These are phyloP conservation scores for Anniella stebbinsi DNA, from an alignment of 2,797 vertebrate genomes.

Conservation along the genomic window DNA sequence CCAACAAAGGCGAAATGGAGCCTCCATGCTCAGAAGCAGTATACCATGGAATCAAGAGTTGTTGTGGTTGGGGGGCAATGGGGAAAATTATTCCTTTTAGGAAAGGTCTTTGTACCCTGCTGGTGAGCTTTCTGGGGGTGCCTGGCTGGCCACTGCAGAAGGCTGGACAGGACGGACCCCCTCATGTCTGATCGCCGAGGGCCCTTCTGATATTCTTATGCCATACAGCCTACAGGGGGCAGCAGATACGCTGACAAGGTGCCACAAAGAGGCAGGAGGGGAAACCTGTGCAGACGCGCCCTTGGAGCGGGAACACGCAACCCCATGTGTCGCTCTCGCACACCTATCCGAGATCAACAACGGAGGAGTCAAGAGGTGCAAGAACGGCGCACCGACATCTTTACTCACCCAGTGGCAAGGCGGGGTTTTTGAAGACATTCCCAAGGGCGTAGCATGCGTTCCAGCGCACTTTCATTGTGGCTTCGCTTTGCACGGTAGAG, in stretches of 20 bases:
- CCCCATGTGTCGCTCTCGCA: background rate
- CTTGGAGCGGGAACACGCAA: background rate
- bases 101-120: background rate
- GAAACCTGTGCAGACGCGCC: too few relatives aligned
- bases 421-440: constrained; percentile 93
- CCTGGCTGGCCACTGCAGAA: too few relatives aligned
- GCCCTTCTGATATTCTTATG: too few relatives aligned
- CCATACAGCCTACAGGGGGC: background rate
- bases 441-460: constrained; percentile 97
- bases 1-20: background rate
- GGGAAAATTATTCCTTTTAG: background rate
- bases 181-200: background rate
- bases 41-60: background rate
- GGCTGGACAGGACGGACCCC: too few relatives aligned
- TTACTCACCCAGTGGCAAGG: constrained; percentile 89
- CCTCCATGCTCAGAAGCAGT: background rate
- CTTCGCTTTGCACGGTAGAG: constrained; percentile 90
- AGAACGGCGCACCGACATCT: background rate
- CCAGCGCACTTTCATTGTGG: constrained; percentile 98
- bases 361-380: too few relatives aligned
- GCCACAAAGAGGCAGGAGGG: background rate
- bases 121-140: background rate
- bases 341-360: background rate
- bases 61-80: background rate
- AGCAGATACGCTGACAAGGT: background rate